phyloP scores from a whole-genome alignment of 1,140 invertebrate species.

The Trinorchestia longiramus region DNA sequence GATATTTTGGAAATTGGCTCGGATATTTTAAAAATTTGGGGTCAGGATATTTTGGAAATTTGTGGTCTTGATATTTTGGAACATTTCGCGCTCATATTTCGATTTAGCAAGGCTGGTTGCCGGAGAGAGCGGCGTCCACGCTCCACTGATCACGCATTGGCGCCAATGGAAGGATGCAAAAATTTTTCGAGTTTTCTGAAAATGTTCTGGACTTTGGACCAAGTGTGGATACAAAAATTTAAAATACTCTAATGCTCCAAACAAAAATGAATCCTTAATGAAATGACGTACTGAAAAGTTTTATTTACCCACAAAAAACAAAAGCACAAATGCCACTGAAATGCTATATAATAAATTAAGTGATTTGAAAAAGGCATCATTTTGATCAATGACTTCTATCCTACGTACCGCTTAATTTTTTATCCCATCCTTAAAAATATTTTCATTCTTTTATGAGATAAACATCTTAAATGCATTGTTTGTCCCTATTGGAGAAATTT shows the following conservation, averaged over 20 bases:
- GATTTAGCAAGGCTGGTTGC: background rate
- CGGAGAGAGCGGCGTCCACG: background rate
- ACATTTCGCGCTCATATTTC: background rate
- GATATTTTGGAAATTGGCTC: background rate
- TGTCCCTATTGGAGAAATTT: no score
- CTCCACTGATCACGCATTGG: background rate
- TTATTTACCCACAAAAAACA: no score
- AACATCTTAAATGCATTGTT: no score
- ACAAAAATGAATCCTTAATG: background rate
- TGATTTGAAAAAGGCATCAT: no score
- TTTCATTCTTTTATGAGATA: no score
- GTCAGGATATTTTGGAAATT: background rate
- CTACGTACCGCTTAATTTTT: no score
- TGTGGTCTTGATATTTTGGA: background rate
- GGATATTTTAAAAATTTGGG: background rate
- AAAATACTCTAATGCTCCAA: background rate
- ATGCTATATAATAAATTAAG: no score
- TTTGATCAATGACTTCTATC: no score
- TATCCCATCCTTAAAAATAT: no score
- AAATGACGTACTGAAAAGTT: background rate
- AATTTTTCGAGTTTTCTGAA: background rate
- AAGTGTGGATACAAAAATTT: background rate
- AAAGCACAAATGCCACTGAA: no score
- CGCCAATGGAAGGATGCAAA: background rate
- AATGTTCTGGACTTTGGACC: background rate